phyloP scores from a whole-genome alignment of 2,888 invertebrate species.

The Gandaritis pyraliata region DNA sequence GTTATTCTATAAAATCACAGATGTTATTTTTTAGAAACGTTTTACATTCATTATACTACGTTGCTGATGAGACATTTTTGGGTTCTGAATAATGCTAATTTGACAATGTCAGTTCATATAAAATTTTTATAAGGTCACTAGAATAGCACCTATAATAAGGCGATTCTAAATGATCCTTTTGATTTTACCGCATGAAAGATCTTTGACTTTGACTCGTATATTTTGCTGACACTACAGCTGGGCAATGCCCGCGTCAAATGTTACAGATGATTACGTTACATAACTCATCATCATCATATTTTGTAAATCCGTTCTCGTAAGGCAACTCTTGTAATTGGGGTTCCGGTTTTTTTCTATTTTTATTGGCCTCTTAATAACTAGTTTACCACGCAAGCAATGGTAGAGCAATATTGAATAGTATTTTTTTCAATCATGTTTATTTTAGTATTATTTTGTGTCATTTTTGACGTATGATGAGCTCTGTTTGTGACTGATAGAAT shows the following conservation, averaged over 20 bases:
- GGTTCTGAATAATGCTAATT: too few relatives aligned
- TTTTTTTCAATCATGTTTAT: background rate
- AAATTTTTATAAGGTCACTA: too few relatives aligned
- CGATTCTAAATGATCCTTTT: too few relatives aligned
- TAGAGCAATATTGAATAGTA: background rate
- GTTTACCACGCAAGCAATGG: constrained; percentile 19
- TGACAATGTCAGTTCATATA: too few relatives aligned
- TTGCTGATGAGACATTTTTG: too few relatives aligned
- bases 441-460: background rate
- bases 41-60: too few relatives aligned
- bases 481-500: too few relatives aligned
- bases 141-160: too few relatives aligned
- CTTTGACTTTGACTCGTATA: constrained; percentile 15
- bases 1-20: too few relatives aligned
- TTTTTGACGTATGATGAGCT: too few relatives aligned
- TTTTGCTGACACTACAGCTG: constrained; percentile 54
- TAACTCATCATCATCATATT: constrained; percentile 78
- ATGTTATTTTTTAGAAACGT: too few relatives aligned
- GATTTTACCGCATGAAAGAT: too few relatives aligned
- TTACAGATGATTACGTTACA: constrained; percentile 79
- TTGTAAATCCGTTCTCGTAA: constrained; percentile 68
- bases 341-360: constrained; percentile 46
- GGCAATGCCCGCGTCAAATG: constrained; percentile 69
- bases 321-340: constrained; percentile 58
- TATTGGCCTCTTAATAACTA: constrained; percentile 30